Conservation (phyloP, 2,888 invertebrate species). For the Anthoptus insignis region DNA sequence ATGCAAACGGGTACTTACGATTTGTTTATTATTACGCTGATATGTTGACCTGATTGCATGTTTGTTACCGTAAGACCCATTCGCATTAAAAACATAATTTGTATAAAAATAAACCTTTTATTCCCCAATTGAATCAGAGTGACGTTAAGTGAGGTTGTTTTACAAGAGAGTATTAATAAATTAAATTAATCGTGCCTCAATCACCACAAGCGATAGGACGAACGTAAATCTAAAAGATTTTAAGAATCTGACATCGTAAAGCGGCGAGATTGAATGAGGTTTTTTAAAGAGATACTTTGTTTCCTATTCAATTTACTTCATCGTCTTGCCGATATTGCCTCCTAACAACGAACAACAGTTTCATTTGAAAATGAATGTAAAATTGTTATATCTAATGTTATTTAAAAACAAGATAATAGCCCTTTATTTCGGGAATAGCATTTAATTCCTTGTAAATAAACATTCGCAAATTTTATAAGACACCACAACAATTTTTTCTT, state of each 20-base stretch:
- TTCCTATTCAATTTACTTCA: slow-evolving; percentile 46
- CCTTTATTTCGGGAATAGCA: too few relatives aligned
- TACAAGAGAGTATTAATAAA: neutral
- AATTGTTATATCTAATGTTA: neutral
- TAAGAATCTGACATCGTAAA: slow-evolving; percentile 45
- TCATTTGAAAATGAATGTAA: slow-evolving; percentile 22
- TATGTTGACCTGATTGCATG: too few relatives aligned
- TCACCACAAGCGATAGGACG: neutral
- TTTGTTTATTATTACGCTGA: too few relatives aligned
- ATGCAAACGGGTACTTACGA: too few relatives aligned
- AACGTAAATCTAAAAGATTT: slow-evolving; percentile 45
- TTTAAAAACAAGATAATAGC: neutral
- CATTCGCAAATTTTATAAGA: too few relatives aligned
- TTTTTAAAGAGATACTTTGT: slow-evolving; percentile 50
- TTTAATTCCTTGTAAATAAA: too few relatives aligned
- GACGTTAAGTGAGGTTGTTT: neutral
- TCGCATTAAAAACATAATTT: too few relatives aligned
- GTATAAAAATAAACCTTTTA: too few relatives aligned
- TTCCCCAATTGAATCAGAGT: neutral
- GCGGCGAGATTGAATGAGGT: slow-evolving; percentile 51
- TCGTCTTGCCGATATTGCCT: slow-evolving; percentile 36
- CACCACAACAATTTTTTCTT: too few relatives aligned
- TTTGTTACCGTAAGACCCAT: too few relatives aligned
- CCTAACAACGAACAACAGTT: slow-evolving; percentile 22
- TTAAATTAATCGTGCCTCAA: neutral